Evolutionary conservation across 2,797 vertebrate species (phyloP).

Genomic region (Eulemur coronatus): DNA sequence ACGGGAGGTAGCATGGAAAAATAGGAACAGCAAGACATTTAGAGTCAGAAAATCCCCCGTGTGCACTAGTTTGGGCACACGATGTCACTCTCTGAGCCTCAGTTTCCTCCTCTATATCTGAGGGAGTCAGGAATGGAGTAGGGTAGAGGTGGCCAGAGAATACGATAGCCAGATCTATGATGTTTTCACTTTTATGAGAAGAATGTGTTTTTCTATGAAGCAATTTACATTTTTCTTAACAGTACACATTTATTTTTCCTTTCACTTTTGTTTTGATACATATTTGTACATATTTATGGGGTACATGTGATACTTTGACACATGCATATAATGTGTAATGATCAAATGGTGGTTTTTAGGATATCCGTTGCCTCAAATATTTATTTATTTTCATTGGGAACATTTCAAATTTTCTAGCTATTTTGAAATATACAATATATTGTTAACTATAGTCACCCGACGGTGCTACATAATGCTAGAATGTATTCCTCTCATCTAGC

Average conservation of each 20-base stretch:
- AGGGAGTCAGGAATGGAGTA: not conserved
- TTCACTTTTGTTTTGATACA: not conserved
- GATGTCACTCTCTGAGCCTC: not conserved
- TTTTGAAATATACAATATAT: not conserved
- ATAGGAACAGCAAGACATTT: not conserved
- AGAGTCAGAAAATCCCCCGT: not conserved
- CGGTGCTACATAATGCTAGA: not conserved
- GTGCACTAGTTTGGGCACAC: not conserved
- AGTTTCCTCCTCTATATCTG: not conserved
- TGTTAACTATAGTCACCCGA: not conserved
- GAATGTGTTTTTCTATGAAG: not conserved
- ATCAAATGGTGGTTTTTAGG: not conserved
- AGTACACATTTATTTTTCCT: not conserved
- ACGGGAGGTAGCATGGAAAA: not conserved
- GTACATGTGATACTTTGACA: not conserved
- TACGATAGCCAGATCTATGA: not conserved
- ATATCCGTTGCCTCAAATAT: not conserved
- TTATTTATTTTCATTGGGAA: not conserved
- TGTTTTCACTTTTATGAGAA: not conserved
- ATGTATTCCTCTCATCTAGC: not conserved
- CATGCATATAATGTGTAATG: not conserved
- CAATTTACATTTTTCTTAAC: not conserved
- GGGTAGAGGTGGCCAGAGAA: not conserved
- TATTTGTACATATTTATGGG: not conserved
- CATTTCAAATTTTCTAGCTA: not conserved